Evolutionary conservation across 2,113 vertebrate genomes (phyloP).

Genomic region (Mungos mungo): DNA sequence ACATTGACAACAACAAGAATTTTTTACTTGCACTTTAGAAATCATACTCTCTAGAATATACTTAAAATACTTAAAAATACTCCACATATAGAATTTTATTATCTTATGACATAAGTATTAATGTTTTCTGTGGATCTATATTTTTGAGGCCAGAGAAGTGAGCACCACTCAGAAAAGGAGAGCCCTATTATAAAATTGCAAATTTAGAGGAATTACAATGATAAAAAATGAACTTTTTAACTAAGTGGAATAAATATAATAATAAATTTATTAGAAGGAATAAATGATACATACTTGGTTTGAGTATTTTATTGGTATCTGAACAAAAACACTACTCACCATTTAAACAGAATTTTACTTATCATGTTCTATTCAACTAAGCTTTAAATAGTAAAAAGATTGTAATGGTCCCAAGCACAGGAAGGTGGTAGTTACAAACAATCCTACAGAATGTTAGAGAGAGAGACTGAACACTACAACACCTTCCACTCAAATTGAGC

Average conservation of each 20-base stretch:
- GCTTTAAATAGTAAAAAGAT: neutral
- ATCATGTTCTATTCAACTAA: neutral
- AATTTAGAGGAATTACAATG: neutral
- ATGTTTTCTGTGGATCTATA: neutral
- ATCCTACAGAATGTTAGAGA: neutral
- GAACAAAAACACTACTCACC: neutral
- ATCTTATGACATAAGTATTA: neutral
- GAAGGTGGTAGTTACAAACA: neutral
- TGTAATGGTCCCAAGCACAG: neutral
- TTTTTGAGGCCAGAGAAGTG: neutral
- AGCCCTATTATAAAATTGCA: neutral
- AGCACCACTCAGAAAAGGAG: neutral
- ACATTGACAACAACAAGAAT: neutral
- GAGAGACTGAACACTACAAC: neutral
- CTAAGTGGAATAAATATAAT: neutral
- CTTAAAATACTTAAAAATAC: neutral
- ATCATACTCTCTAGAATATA: neutral
- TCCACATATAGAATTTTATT: neutral
- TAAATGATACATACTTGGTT: neutral
- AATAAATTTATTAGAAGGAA: neutral
- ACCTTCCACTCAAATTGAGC: fast-evolving
- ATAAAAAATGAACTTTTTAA: neutral
- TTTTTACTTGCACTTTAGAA: neutral
- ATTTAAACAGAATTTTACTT: neutral
- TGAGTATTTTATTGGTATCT: neutral